Conservation (phyloP, 2,888 invertebrate genomes). For the Rhingia rostrata region DNA sequence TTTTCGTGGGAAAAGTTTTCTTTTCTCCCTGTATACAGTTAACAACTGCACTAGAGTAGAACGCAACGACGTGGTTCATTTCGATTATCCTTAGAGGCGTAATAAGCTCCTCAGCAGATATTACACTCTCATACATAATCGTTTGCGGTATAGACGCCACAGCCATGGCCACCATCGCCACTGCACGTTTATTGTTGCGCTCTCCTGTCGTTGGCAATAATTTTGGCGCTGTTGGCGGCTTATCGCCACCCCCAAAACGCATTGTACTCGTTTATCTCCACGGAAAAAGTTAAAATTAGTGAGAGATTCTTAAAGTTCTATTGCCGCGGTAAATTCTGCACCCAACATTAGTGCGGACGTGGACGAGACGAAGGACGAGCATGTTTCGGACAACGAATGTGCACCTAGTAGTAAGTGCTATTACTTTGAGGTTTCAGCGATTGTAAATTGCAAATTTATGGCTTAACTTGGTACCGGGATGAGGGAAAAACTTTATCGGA, state of each 20-base stretch:
- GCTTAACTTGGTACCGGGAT: constrained; percentile 37
- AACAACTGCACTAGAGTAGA: not conserved
- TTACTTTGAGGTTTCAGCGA: constrained; percentile 72
- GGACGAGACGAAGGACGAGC: constrained; percentile 2
- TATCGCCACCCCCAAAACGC: constrained; percentile 56
- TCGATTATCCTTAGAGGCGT: constrained; percentile 73
- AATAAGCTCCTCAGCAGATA: constrained; percentile 68
- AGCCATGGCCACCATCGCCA: not conserved
- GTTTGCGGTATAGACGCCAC: constrained; percentile 40
- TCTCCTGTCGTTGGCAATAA: constrained; percentile 67
- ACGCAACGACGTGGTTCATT: constrained; percentile 58
- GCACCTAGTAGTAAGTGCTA: constrained; percentile 29
- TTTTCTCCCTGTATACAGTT: constrained; percentile 29
- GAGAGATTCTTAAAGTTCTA: constrained; percentile 69
- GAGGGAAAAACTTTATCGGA: constrained; percentile 28
- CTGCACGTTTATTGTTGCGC: constrained; percentile 44
- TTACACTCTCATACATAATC: constrained; percentile 62
- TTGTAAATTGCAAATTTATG: constrained; percentile 67
- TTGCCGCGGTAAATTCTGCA: constrained; percentile 57
- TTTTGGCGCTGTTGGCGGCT: constrained; percentile 57
- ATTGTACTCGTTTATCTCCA: constrained; percentile 39
- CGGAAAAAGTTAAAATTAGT: constrained; percentile 67
- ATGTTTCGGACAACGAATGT: constrained; percentile 45
- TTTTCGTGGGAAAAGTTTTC: constrained; percentile 44
- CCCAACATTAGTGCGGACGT: constrained; percentile 26